Evolutionary conservation across 2,888 invertebrate species (phyloP).

Genomic region (Muscina levida): DNA sequence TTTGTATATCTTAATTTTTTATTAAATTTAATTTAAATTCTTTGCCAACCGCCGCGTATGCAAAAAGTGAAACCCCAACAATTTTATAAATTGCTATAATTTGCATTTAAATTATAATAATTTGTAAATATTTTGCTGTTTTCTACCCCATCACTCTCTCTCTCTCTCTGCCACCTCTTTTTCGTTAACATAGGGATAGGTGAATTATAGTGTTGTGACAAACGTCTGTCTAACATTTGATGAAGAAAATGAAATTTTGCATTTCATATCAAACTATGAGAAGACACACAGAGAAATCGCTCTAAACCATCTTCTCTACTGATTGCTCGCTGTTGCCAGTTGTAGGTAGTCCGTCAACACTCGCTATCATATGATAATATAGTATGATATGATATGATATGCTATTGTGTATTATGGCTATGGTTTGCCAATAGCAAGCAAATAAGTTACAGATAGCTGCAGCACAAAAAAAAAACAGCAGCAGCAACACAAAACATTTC

Average conservation of each 20-base stretch:
- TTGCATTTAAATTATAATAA: constrained; percentile 63
- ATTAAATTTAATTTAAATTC: constrained; percentile 18
- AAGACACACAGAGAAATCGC: too few relatives aligned
- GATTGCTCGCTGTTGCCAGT: neutral
- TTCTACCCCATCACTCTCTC: too few relatives aligned
- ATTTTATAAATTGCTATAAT: constrained; percentile 62
- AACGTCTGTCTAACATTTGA: constrained; percentile 41
- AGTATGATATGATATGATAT: neutral
- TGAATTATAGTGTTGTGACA: constrained; percentile 59
- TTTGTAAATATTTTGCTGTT: constrained; percentile 57
- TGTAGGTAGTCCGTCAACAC: neutral
- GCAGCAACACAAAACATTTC: constrained; percentile 27
- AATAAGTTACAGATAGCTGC: neutral
- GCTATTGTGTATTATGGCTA: neutral
- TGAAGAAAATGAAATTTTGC: constrained; percentile 31
- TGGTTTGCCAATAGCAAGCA: constrained; percentile 19
- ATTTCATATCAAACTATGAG: constrained; percentile 5
- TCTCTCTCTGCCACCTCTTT: neutral
- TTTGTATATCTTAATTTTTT: neutral
- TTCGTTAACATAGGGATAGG: too few relatives aligned
- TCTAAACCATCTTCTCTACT: neutral
- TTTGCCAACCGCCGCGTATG: neutral
- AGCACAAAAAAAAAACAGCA: constrained; percentile 18
- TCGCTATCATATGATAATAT: neutral
- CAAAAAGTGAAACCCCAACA: constrained; percentile 26